These are phyloP conservation scores for Megalopta genalis DNA, from an alignment of 1,140 invertebrate species.

Conservation along the genomic window DNA sequence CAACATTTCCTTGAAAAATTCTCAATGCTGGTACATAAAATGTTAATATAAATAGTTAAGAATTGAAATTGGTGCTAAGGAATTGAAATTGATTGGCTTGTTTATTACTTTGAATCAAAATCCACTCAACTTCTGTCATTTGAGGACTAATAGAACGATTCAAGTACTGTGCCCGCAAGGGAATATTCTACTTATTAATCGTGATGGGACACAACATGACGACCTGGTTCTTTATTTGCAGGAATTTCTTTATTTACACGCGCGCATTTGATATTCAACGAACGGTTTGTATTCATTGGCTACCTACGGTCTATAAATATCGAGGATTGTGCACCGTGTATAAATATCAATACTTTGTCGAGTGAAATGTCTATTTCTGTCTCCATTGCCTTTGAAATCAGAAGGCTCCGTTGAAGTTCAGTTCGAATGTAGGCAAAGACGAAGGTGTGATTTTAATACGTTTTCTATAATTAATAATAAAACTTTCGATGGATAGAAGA, in stretches of 20 bases:
- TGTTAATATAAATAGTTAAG: too few relatives aligned
- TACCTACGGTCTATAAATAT: slow-evolving; percentile 1
- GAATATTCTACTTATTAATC: not conserved
- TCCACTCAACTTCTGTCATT: not conserved
- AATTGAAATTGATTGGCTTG: too few relatives aligned
- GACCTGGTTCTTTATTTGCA: not conserved
- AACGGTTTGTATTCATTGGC: not conserved
- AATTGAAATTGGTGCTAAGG: too few relatives aligned
- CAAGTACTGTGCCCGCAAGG: too few relatives aligned
- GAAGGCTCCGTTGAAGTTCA: not conserved
- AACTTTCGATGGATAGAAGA: too few relatives aligned
- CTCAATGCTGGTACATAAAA: too few relatives aligned
- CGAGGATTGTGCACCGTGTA: not conserved
- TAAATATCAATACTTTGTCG: not conserved
- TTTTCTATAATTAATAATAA: too few relatives aligned
- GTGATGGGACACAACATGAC: not conserved
- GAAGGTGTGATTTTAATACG: too few relatives aligned
- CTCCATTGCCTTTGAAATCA: not conserved
- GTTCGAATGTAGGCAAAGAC: too few relatives aligned
- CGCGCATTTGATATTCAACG: slow-evolving; percentile 4
- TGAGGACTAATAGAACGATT: too few relatives aligned
- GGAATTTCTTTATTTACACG: slow-evolving; percentile 6
- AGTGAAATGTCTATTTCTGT: slow-evolving; percentile 1
- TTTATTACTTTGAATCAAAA: too few relatives aligned
- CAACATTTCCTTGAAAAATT: too few relatives aligned